A percentile compares a stretch with the other conserved stretches of the same genome.
phyloP scores from a whole-genome alignment of 2,888 invertebrate genomes.

The Chloromyia formosa region DNA sequence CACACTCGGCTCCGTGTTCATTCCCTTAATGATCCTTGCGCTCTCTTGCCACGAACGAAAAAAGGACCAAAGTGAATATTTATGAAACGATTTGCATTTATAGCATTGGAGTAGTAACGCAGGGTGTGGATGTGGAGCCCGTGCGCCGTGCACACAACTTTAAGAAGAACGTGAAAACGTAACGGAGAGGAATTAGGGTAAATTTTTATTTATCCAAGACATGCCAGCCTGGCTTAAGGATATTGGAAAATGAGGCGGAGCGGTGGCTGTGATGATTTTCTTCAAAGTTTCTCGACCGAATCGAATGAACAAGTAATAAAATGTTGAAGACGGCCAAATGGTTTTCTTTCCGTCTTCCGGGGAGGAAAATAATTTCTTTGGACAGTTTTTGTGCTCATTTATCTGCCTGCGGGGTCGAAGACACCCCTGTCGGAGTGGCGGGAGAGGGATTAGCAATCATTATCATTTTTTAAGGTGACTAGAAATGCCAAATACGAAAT shows the following conservation, averaged over 20 bases:
- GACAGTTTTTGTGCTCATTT: not conserved
- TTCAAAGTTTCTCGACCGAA: too few relatives aligned
- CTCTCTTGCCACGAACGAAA: not conserved
- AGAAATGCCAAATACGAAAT: slow-evolving; percentile 21
- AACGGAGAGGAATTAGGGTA: slow-evolving; percentile 34
- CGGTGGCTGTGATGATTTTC: not conserved
- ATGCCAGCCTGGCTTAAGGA: not conserved
- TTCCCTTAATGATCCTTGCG: not conserved
- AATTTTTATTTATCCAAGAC: slow-evolving; percentile 29
- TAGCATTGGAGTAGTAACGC: slow-evolving; percentile 7
- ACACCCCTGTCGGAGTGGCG: not conserved
- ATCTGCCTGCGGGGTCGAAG: too few relatives aligned
- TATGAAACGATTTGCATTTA: slow-evolving; percentile 44
- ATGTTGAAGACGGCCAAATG: not conserved
- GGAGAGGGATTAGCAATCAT: slow-evolving; percentile 10
- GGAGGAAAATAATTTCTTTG: not conserved
- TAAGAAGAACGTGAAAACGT: slow-evolving; percentile 21
- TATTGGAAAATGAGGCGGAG: slow-evolving; percentile 29
- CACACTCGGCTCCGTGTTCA: not conserved
- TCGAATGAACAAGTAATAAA: slow-evolving; percentile 24
- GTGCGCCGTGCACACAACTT: not conserved
- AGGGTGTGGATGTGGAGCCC: not conserved
- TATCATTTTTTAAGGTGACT: slow-evolving; percentile 9
- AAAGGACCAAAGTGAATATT: slow-evolving; percentile 33
- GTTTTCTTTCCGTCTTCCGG: not conserved